Conservation (phyloP, 2,113 vertebrate species). For the Helogale parvula region DNA sequence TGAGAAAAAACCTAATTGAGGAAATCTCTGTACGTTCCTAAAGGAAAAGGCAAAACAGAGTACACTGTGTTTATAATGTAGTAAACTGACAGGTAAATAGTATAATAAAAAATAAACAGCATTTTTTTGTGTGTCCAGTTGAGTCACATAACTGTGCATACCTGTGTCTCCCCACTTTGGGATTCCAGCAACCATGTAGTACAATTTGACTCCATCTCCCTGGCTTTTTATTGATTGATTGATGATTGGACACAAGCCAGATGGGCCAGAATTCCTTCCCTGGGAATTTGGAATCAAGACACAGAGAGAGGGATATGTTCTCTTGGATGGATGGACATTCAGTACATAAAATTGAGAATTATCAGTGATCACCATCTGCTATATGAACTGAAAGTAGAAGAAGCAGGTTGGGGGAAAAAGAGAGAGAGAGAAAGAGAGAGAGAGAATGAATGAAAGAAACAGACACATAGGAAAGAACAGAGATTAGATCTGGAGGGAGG, state of each 20-base stretch:
- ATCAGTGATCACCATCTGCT: background rate
- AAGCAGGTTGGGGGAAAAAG: background rate
- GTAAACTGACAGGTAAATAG: background rate
- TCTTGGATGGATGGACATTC: background rate
- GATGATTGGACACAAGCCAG: background rate
- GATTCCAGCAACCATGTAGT: background rate
- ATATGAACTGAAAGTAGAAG: background rate
- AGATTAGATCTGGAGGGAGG: background rate
- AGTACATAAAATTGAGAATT: background rate
- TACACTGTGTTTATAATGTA: background rate
- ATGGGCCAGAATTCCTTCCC: background rate
- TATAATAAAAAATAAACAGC: background rate
- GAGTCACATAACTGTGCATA: background rate
- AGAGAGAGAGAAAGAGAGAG: background rate
- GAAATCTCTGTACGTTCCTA: background rate
- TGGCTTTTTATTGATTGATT: background rate
- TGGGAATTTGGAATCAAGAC: background rate
- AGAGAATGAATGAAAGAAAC: background rate
- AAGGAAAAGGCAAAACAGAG: conserved; percentile 2
- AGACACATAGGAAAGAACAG: background rate
- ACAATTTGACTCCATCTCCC: background rate
- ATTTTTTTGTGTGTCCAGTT: background rate
- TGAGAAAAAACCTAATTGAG: background rate
- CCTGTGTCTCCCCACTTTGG: background rate
- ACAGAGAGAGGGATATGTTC: background rate